Evolutionary conservation across 2,113 vertebrate genomes (phyloP).

Genomic region (Cnemophilus loriae): DNA sequence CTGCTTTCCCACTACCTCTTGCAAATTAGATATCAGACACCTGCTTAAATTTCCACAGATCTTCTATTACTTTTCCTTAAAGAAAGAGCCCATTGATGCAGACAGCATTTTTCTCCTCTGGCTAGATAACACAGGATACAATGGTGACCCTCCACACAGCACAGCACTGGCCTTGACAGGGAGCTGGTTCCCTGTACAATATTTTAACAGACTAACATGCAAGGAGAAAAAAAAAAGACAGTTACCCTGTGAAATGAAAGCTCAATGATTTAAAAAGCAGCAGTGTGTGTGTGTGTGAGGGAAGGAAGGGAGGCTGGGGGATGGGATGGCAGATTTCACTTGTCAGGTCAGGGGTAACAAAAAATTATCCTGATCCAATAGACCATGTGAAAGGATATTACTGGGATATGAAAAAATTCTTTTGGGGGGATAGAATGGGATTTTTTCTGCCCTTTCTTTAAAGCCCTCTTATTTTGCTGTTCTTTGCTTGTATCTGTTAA

Average conservation of each 20-base stretch:
- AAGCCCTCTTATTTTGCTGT: conserved; percentile 51
- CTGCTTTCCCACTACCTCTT: neutral
- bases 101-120: neutral
- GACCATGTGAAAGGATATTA: conserved; percentile 33
- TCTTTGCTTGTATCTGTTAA: conserved; percentile 66
- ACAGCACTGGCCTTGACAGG: neutral
- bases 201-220: neutral
- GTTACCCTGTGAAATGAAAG: neutral
- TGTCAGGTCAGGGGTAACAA: conserved; percentile 14
- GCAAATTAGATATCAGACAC: neutral
- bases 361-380: conserved; percentile 12
- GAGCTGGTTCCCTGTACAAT: neutral
- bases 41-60: neutral
- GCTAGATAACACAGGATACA: neutral
- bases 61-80: neutral
- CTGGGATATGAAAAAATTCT: conserved; percentile 32
- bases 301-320: neutral
- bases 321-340: neutral
- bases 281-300: neutral
- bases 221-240: neutral
- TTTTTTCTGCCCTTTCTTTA: conserved; percentile 19
- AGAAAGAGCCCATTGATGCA: neutral
- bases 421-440: neutral
- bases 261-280: conserved; percentile 46
- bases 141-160: neutral